Base-by-base conservation (phyloP, 2,888 invertebrate genomes). In the Macrosoma leucophasiata region DNA sequence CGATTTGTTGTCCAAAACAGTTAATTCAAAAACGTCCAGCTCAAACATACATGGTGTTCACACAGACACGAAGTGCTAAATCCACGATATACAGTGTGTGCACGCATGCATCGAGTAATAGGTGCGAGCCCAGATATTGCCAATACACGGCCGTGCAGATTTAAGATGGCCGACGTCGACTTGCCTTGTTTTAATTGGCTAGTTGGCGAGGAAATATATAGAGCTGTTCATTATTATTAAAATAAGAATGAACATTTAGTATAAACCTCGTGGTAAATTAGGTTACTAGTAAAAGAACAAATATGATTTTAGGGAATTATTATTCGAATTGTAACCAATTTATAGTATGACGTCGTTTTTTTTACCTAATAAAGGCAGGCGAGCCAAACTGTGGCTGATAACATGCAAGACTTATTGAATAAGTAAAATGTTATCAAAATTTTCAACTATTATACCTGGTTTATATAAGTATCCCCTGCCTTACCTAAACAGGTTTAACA, bases 111-210 rank as follows among this genome's bases (percentile, higher is more conserved):
- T n/a, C 30, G 46, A 62, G 68, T 64, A 72, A 72, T 69, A 69
- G 72, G 67, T 66, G 64, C 64, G 59, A n/a, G n/a, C 66, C 61
- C 69, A 73, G 77, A 76, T 82, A 79, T 81, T 81, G 79, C 66
- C 81, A 76, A 78, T 79, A 79, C 75, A 71, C 62, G 70, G 59
- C 56, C 58, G 67, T 55, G 58, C 67, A 78, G 79, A 82, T 82
- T 82, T 82, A 82, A 82, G 82, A 81, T 78, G 78, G 74, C 75
- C 63, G 63, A 62, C 73, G 66, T 58, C 60, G 70, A 79, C 81
- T 81, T 81, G 79, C 71, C 77, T 74, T 70, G 81, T 79, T 81
- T 79, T 79, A 79, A 81, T 81, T 81, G 81, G 73, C 46, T 22
- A 13, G 26, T 25, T 28, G 33, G 29, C 26, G 26, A 26, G 22